Evolutionary conservation across 1,140 invertebrate species (phyloP), one percentile per base, ranked within the genome.

Genomic region (Trichonephila inaurata): DNA sequence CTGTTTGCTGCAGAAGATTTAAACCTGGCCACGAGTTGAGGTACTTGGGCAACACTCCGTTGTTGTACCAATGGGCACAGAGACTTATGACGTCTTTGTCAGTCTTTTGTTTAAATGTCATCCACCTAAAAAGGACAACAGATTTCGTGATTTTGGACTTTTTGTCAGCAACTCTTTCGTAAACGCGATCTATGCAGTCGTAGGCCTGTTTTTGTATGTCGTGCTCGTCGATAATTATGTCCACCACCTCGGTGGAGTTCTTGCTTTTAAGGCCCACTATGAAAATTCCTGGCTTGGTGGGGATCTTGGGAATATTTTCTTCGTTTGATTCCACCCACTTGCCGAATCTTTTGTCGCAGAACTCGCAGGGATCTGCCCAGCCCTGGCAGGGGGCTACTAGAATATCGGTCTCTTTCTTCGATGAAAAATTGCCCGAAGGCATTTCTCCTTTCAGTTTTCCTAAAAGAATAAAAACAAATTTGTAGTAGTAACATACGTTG

Each of bases 1-100:
- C 28, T 58, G 44, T 64, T 24, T 64, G 21, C 33, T 87, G 24
- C 0, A 87, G 18, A 12, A 87, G 64, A 18, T 62, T 28, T 6
- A 87, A 62, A 14, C 85, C 85, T 18, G 61, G 85, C 85, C 85
- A 87, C 14, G 3, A 58, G n/a, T 21, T 87, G 21, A 87, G 18
- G 8, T 28, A 62, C 8, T 33, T 87, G 6, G 85, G 85, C 24
- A 62, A 18, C 16, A 87, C 28, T 6, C 85, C 85, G 16, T 87
- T 87, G 28, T 87, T 87, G 14, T 62, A 64, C 85, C 85, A 87
- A 64, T 87, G 85, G 2, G 85, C 85, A 40, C 85, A 87, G 0
- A 64, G 61, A 33, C 5, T 40, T 6, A 19, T 18, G 33, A 87
- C 60, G 14, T 87, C 85, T 62, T 87, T 87, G 28, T 62, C 60